Percentiles rank a stretch among this genome's conserved stretches.
Conservation (phyloP, 2,797 vertebrate genomes). For the Zalophus californianus region DNA sequence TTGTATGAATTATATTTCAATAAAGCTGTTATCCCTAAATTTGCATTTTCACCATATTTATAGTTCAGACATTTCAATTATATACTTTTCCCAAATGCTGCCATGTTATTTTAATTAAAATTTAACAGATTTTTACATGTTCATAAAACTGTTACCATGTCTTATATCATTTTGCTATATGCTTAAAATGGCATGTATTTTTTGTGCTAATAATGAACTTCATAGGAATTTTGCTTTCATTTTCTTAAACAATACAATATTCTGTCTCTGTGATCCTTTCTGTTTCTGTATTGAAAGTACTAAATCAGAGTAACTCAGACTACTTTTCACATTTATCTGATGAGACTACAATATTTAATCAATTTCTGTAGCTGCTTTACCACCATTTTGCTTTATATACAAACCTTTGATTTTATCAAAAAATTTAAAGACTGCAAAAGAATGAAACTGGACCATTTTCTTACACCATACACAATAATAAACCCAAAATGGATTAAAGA, state of each 20-base stretch:
- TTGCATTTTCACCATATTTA: neutral
- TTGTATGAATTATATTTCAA: neutral
- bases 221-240: neutral
- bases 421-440: neutral
- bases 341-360: neutral
- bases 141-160: neutral
- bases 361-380: neutral
- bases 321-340: neutral
- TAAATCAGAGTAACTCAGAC: neutral
- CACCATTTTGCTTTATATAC: neutral
- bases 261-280: neutral
- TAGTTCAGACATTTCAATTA: slow-evolving; percentile 4
- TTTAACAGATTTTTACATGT: neutral
- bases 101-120: neutral
- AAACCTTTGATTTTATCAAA: neutral
- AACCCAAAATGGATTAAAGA: neutral
- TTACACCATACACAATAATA: neutral
- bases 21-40: neutral
- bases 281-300: neutral
- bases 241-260: neutral
- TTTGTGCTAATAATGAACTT: neutral
- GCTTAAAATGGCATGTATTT: neutral
- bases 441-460: neutral
- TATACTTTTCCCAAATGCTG: neutral
- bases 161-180: neutral